A percentile compares a stretch with the other conserved stretches of the same genome.
phyloP scores from a whole-genome alignment of 1,140 invertebrate species.

The Sarcophaga peregrina region DNA sequence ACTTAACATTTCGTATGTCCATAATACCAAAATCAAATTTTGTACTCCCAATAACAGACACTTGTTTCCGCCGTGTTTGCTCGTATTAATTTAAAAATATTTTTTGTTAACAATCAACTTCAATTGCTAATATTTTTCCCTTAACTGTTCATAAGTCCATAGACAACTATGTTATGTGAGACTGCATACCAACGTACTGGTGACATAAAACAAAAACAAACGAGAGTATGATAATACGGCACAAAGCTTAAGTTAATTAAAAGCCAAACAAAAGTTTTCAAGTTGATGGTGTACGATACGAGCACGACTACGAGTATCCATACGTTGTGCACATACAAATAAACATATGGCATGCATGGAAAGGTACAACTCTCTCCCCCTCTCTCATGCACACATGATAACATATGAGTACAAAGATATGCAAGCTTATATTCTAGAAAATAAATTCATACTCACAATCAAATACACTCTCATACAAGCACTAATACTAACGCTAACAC shows the following conservation, averaged over 20 bases:
- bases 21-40: too few species aligned
- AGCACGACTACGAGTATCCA: too few species aligned
- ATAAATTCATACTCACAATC: not conserved
- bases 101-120: too few species aligned
- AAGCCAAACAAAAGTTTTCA: constrained; percentile 9
- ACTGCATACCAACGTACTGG: not conserved
- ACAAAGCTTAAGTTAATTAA: constrained; percentile 20
- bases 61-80: too few species aligned
- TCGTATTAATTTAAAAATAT: too few species aligned
- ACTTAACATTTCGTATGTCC: too few species aligned
- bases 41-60: too few species aligned
- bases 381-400: not conserved
- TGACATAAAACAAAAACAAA: not conserved
- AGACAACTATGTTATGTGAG: too few species aligned
- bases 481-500: not conserved
- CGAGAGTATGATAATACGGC: not conserved
- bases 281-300: not conserved
- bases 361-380: too few species aligned
- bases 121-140: too few species aligned
- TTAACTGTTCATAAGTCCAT: too few species aligned
- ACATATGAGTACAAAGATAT: not conserved
- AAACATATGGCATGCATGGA: not conserved
- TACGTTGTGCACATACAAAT: not conserved
- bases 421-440: not conserved
- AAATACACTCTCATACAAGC: not conserved